phyloP scores from a whole-genome alignment of 1,140 invertebrate genomes.

The Ganaspis sp. region DNA sequence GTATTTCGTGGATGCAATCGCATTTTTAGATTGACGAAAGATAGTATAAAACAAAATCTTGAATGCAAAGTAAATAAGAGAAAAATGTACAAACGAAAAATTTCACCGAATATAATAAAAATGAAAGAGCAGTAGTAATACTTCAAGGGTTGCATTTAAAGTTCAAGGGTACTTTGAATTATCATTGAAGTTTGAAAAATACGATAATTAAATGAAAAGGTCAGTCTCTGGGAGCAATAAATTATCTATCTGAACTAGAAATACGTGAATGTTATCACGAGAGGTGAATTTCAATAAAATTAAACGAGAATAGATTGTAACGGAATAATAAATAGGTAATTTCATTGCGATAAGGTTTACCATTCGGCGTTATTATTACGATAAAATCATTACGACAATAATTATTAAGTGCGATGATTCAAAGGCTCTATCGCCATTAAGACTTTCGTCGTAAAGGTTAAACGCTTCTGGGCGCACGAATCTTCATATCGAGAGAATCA shows the following conservation, averaged over 20 bases:
- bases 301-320: background rate
- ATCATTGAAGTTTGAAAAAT: background rate
- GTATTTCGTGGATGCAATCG: too few species aligned
- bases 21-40: too few species aligned
- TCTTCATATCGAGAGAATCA: conserved; percentile 43
- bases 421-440: background rate
- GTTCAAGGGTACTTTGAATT: background rate
- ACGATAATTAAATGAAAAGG: background rate
- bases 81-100: too few species aligned
- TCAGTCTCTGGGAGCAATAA: background rate
- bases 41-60: too few species aligned
- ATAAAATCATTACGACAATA: conserved; percentile 26
- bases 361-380: background rate
- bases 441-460: conserved; percentile 26
- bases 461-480: conserved; percentile 25
- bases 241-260: background rate
- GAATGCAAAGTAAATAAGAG: too few species aligned
- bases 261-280: background rate
- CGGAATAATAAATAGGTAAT: conserved; percentile 12
- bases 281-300: background rate
- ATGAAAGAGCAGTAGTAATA: too few species aligned
- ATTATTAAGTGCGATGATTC: conserved; percentile 18
- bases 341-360: background rate
- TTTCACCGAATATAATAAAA: too few species aligned
- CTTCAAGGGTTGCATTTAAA: too few species aligned